phyloP scores from a whole-genome alignment of 2,113 vertebrate species.

The Alligator sinensis region DNA sequence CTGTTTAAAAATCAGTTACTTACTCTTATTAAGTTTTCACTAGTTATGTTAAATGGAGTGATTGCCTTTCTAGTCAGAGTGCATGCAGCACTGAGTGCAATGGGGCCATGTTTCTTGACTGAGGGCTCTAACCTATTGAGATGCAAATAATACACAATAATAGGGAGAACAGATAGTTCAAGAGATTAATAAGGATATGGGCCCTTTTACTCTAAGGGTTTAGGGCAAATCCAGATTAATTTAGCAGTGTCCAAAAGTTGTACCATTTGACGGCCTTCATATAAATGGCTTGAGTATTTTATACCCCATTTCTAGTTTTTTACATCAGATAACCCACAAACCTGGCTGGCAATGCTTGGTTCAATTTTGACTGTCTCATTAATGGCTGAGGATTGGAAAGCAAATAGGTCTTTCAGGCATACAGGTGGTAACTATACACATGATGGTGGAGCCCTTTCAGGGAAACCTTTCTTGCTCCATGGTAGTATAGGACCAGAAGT shows the following conservation, averaged over 20 bases:
- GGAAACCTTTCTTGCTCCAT: background rate
- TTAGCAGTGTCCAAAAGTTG: background rate
- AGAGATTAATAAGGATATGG: background rate
- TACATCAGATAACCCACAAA: background rate
- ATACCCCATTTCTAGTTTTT: background rate
- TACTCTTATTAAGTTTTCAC: background rate
- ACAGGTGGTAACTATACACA: background rate
- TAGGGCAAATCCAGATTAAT: background rate
- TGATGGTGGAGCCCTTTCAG: background rate
- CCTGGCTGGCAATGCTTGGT: background rate
- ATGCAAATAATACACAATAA: background rate
- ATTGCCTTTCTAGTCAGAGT: background rate
- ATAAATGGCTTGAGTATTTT: background rate
- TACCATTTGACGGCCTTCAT: background rate
- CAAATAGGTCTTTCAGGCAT: too few species aligned
- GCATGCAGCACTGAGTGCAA: too few species aligned
- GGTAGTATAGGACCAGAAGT: background rate
- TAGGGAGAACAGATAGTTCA: background rate
- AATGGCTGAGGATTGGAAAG: background rate
- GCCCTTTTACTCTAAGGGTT: background rate
- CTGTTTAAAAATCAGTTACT: background rate
- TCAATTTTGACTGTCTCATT: background rate
- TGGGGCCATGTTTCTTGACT: fast-evolving
- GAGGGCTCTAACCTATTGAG: fast-evolving
- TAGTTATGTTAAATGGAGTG: background rate